Conservation (phyloP, 2,797 vertebrate species). For the Cottoperca gobio region DNA sequence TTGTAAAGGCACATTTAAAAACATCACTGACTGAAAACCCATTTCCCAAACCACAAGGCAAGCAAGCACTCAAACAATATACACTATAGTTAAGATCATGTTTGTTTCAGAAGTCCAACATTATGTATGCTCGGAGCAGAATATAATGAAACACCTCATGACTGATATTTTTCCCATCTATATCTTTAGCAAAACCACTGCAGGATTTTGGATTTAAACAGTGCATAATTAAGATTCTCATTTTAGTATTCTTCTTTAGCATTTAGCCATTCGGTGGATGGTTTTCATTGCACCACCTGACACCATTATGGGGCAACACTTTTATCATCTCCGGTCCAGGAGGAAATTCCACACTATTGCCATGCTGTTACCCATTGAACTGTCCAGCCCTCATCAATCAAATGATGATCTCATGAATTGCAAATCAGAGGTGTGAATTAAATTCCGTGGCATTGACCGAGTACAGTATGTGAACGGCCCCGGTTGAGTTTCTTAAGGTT, state of each 20-base stretch:
- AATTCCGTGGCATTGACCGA: neutral
- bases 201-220: neutral
- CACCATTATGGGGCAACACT: neutral
- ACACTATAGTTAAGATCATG: neutral
- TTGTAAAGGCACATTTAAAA: neutral
- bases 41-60: neutral
- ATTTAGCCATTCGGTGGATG: neutral
- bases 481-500: neutral
- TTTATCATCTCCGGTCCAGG: slow-evolving; percentile 3
- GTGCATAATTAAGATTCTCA: neutral
- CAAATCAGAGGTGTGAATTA: slow-evolving; percentile 7
- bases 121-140: neutral
- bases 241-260: neutral
- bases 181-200: neutral
- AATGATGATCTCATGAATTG: slow-evolving; percentile 27
- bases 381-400: slow-evolving; percentile 32
- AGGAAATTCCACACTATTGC: slow-evolving; percentile 15
- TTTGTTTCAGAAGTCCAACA: neutral
- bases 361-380: slow-evolving; percentile 8
- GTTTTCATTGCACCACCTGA: neutral
- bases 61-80: neutral
- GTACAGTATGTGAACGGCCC: neutral
- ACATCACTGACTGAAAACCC: neutral
- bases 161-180: neutral
- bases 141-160: neutral